A percentile compares a stretch with the other conserved stretches of the same genome.
These are phyloP conservation scores for Platysternon megacephalum DNA, from an alignment of 2,113 vertebrate species.

Conservation along the genomic window DNA sequence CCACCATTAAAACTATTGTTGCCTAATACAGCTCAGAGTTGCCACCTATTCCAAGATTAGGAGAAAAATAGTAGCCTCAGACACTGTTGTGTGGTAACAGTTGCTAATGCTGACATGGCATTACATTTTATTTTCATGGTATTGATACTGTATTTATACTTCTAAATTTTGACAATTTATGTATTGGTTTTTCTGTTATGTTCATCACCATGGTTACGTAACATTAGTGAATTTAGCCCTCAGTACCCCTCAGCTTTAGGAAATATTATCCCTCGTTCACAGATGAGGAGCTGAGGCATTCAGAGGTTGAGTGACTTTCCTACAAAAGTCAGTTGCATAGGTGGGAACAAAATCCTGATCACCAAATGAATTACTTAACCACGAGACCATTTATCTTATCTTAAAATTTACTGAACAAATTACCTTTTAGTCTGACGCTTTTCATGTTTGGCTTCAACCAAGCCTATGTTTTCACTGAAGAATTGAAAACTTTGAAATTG, in stretches of 20 bases:
- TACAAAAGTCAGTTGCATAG: background rate
- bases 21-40: background rate
- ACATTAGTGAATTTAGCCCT: background rate
- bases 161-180: background rate
- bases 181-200: background rate
- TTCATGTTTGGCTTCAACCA: background rate
- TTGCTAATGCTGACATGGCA: background rate
- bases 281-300: rapidly evolving
- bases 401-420: background rate
- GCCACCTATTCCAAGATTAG: rapidly evolving
- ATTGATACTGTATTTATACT: background rate
- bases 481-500: background rate
- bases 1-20: background rate
- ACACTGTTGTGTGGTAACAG: background rate
- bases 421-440: background rate
- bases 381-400: background rate
- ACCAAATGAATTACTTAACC: background rate
- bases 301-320: background rate
- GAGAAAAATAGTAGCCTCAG: background rate
- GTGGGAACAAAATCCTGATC: background rate
- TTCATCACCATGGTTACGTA: background rate
- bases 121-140: background rate
- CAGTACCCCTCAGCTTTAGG: background rate
- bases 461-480: background rate
- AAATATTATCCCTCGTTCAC: background rate